phyloP scores from a whole-genome alignment of 2,797 vertebrate species.

The Danio kyathit region DNA sequence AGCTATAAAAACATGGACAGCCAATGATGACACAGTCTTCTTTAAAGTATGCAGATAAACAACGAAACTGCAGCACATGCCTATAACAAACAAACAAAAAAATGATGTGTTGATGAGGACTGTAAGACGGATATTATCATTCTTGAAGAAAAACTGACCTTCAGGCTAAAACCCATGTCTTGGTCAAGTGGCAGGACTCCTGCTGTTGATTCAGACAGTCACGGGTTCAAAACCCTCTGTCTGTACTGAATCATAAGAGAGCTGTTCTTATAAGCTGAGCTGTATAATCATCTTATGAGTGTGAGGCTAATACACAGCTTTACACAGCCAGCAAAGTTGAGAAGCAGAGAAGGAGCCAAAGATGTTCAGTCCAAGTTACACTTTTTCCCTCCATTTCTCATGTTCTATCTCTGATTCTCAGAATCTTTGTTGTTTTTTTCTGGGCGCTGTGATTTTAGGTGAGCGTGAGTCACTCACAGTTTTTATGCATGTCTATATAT shows the following conservation, averaged over 20 bases:
- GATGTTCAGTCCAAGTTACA: conserved; percentile 30
- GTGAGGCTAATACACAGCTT: conserved; percentile 45
- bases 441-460: conserved; percentile 55
- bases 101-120: too few species aligned
- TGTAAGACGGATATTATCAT: too few species aligned
- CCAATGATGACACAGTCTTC: too few species aligned
- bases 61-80: too few species aligned
- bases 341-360: conserved; percentile 5
- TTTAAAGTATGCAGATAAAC: too few species aligned
- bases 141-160: too few species aligned
- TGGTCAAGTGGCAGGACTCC: background rate
- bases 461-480: conserved; percentile 57
- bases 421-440: conserved; percentile 49
- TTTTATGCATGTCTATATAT: conserved; percentile 62
- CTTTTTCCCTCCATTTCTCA: conserved; percentile 6
- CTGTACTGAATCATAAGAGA: conserved; percentile 13
- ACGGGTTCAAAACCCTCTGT: background rate
- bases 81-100: too few species aligned
- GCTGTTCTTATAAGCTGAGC: conserved; percentile 25
- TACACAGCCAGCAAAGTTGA: conserved; percentile 3
- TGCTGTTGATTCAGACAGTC: background rate
- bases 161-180: background rate
- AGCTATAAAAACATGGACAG: too few species aligned
- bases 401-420: conserved; percentile 35
- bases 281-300: conserved; percentile 57